These are phyloP conservation scores for Arge pagana DNA, from an alignment of 2,888 invertebrate genomes.

Conservation along the genomic window DNA sequence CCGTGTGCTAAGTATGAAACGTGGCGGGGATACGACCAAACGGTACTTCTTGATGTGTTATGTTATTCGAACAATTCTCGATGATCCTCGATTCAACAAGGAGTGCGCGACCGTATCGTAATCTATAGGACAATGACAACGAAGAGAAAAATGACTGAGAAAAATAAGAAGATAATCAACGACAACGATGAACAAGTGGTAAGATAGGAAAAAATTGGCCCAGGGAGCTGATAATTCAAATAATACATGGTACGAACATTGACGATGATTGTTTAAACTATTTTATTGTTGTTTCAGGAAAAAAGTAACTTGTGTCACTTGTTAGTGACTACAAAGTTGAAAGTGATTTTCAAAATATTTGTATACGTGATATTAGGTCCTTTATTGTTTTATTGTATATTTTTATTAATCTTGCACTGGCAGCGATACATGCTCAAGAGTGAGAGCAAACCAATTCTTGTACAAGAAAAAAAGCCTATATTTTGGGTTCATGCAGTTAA, in stretches of 20 bases:
- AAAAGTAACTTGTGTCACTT: background rate
- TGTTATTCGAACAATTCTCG: background rate
- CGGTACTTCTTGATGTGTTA: constrained; percentile 27
- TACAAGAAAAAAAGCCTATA: constrained; percentile 45
- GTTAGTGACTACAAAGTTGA: constrained; percentile 41
- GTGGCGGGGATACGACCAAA: constrained; percentile 29
- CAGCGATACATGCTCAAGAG: constrained; percentile 26
- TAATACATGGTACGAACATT: too few relatives aligned
- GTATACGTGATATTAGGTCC: constrained; percentile 40
- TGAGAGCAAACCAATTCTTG: constrained; percentile 20
- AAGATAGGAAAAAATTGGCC: too few relatives aligned
- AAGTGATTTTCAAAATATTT: constrained; percentile 40
- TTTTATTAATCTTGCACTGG: constrained; percentile 36
- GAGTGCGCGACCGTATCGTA: too few relatives aligned
- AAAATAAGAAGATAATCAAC: too few relatives aligned
- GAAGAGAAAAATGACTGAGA: too few relatives aligned
- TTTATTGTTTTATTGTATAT: constrained; percentile 38
- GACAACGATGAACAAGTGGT: too few relatives aligned
- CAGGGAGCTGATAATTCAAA: too few relatives aligned
- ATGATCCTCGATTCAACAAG: background rate
- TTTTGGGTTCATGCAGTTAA: constrained; percentile 68
- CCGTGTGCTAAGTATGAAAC: constrained; percentile 7
- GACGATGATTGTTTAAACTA: too few relatives aligned
- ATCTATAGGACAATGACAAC: too few relatives aligned
- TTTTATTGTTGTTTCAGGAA: background rate